Percentiles rank a stretch among this genome's conserved stretches.
phyloP scores from a whole-genome alignment of 1,140 invertebrate genomes.

The fruit fly (Drosophila melanogaster) region DNA sequence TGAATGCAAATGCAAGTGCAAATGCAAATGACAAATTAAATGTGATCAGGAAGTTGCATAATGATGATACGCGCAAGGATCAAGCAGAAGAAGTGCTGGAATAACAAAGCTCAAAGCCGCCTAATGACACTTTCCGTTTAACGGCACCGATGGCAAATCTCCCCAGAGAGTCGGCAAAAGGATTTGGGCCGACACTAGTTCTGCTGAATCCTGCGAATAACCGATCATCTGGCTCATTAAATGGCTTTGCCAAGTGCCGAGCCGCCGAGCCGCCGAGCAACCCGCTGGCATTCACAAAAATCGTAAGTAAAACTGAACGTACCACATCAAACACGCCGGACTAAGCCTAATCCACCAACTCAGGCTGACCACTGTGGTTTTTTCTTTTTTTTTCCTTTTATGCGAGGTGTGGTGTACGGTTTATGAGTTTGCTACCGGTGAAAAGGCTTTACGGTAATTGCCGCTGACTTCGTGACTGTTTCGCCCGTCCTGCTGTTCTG shows the following conservation, averaged over 20 bases:
- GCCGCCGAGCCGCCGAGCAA: too few species aligned
- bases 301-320: constrained; percentile 6
- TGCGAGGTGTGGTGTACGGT: not conserved
- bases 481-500: not conserved
- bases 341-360: constrained; percentile 46
- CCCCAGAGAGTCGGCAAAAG: constrained; percentile 32
- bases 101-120: constrained; percentile 37
- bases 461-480: constrained; percentile 80
- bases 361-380: constrained; percentile 57
- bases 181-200: constrained; percentile 53
- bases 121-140: constrained; percentile 56
- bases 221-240: constrained; percentile 79
- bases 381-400: too few species aligned
- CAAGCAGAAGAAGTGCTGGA: constrained; percentile 23
- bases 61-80: constrained; percentile 59
- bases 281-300: constrained; percentile 65
- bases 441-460: constrained; percentile 70
- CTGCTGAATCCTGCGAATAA: constrained; percentile 48
- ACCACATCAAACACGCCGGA: constrained; percentile 55
- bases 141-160: constrained; percentile 24
- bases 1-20: constrained; percentile 28
- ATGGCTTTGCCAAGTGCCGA: constrained; percentile 69
- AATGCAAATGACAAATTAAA: constrained; percentile 75
- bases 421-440: constrained; percentile 27
- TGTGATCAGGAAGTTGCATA: constrained; percentile 78